Percentiles rank a stretch among this genome's conserved stretches.
Evolutionary conservation across 1,140 invertebrate genomes (phyloP).

Genomic region (Zophobas atratus): DNA sequence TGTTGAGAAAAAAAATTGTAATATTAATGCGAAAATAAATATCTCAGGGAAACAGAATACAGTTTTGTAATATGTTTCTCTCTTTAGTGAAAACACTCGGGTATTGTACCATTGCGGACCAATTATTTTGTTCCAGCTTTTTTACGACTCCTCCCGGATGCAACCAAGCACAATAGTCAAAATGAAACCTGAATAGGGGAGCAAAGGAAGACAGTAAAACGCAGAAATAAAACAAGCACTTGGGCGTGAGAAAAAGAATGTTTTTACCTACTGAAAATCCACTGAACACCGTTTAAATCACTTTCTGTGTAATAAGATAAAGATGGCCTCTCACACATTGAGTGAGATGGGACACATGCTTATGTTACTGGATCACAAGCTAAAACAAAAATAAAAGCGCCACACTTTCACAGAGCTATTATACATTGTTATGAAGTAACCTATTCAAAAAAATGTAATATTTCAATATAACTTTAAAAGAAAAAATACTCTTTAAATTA

Average conservation of each 20-base stretch:
- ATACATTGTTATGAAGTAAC: too few species aligned
- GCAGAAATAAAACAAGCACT: constrained; percentile 26
- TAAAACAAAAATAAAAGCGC: neutral
- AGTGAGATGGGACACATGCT: too few species aligned
- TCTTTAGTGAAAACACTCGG: too few species aligned
- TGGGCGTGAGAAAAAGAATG: constrained; percentile 6
- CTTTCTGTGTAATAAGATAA: constrained; percentile 1
- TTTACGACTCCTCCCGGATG: constrained; percentile 1
- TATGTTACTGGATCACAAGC: neutral
- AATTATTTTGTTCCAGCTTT: neutral
- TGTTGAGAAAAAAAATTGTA: neutral
- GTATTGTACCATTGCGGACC: neutral
- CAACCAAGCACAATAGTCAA: constrained; percentile 13
- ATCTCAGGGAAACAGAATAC: too few species aligned
- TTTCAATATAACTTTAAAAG: too few species aligned
- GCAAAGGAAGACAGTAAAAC: constrained; percentile 3
- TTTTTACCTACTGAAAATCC: neutral
- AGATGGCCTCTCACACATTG: neutral
- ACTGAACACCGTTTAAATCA: constrained; percentile 2
- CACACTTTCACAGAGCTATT: too few species aligned
- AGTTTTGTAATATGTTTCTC: too few species aligned
- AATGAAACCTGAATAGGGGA: constrained; percentile 15
- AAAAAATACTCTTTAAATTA: too few species aligned
- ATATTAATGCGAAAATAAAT: neutral
- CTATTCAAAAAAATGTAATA: too few species aligned